Conservation (phyloP, 2,113 vertebrate genomes). For the Myocastor coypus region DNA sequence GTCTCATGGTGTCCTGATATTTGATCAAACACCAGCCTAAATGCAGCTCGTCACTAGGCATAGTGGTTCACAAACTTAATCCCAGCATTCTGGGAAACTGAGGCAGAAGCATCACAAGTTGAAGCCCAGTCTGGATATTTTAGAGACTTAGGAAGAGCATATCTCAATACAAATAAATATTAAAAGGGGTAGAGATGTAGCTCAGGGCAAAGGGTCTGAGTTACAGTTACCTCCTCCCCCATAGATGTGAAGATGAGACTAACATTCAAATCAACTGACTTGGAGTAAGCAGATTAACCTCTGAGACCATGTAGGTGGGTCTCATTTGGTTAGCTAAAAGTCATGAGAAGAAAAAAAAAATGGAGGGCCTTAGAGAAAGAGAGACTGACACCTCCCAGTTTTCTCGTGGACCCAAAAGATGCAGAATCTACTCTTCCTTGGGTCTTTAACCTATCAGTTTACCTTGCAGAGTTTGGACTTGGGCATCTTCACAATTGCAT, state of each 20-base stretch:
- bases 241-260: not conserved
- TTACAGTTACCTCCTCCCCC: not conserved
- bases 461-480: not conserved
- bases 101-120: not conserved
- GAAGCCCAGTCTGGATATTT: not conserved
- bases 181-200: not conserved
- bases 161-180: not conserved
- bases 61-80: not conserved
- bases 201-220: not conserved
- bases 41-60: not conserved
- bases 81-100: not conserved
- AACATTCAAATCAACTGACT: not conserved
- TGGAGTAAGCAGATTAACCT: not conserved
- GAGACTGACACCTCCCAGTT: not conserved
- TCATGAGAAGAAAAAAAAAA: constrained; percentile 20
- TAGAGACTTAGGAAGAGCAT: not conserved
- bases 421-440: not conserved
- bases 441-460: not conserved
- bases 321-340: not conserved
- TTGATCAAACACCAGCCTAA: not conserved
- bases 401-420: not conserved
- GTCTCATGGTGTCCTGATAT: not conserved
- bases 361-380: not conserved
- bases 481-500: not conserved
- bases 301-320: not conserved